phyloP scores from a whole-genome alignment of 2,797 vertebrate genomes.

The Phoebastria nigripes region DNA sequence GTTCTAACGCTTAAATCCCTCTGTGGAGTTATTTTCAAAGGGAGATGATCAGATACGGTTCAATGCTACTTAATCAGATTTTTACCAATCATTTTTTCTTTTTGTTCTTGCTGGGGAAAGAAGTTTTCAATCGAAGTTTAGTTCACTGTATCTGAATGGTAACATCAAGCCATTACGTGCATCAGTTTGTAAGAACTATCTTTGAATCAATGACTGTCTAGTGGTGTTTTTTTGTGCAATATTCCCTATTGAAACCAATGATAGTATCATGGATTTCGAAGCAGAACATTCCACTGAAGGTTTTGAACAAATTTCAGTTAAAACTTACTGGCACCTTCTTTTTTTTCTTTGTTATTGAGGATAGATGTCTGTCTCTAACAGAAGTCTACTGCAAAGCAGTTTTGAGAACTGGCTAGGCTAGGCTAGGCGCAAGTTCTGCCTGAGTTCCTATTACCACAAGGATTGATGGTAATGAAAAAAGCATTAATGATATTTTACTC shows the following conservation, averaged over 20 bases:
- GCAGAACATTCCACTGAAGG: background rate
- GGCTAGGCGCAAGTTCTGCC: constrained; percentile 14
- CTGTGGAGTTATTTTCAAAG: background rate
- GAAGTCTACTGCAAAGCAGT: background rate
- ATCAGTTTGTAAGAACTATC: background rate
- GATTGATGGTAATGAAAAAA: constrained; percentile 63
- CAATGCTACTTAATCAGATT: constrained; percentile 3
- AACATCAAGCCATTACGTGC: background rate
- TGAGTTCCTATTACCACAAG: constrained; percentile 14
- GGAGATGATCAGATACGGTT: background rate
- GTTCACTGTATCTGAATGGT: background rate
- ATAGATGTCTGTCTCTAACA: background rate
- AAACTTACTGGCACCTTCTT: background rate
- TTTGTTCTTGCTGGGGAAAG: background rate
- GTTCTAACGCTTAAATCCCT: background rate
- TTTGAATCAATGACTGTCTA: background rate
- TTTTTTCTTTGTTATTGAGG: background rate
- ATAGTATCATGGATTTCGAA: background rate
- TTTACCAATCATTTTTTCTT: background rate
- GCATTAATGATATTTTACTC: constrained; percentile 49
- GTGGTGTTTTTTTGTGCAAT: background rate
- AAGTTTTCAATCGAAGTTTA: background rate
- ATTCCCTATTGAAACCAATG: background rate
- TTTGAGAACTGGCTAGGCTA: background rate
- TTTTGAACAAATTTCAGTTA: background rate